phyloP scores from a whole-genome alignment of 2,888 invertebrate genomes.

The Ornithoptera alexandrae region DNA sequence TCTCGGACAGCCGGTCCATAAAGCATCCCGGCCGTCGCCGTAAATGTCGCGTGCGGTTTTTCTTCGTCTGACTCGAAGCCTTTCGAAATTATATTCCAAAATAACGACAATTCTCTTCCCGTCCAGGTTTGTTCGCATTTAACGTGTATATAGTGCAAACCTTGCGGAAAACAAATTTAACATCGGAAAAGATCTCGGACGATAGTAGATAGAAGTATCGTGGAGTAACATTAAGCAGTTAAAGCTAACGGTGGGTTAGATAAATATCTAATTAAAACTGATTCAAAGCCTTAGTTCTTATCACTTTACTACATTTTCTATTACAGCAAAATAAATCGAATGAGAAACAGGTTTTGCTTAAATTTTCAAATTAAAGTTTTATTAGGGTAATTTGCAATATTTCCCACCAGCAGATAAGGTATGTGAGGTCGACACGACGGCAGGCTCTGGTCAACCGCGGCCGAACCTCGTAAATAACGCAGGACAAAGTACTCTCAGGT shows the following conservation, averaged over 20 bases:
- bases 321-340: not conserved
- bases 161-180: not conserved
- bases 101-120: constrained; percentile 60
- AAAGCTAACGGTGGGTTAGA: not conserved
- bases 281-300: not conserved
- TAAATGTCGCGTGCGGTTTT: constrained; percentile 75
- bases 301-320: not conserved
- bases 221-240: not conserved
- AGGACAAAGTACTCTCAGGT: constrained; percentile 59
- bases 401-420: constrained; percentile 12
- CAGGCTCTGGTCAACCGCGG: constrained; percentile 42
- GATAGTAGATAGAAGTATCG: too few relatives aligned
- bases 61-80: constrained; percentile 57
- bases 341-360: not conserved
- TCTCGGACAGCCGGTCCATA: constrained; percentile 57
- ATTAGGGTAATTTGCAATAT: not conserved
- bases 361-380: not conserved
- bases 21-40: constrained; percentile 64
- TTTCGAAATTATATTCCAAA: constrained; percentile 62
- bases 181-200: not conserved
- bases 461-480: constrained; percentile 55
- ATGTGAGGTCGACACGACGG: constrained; percentile 24
- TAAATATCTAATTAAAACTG: constrained; percentile 7
- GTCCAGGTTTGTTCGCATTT: constrained; percentile 33
- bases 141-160: not conserved